Conservation (phyloP, 1,140 invertebrate genomes). For the Procambarus clarkii region DNA sequence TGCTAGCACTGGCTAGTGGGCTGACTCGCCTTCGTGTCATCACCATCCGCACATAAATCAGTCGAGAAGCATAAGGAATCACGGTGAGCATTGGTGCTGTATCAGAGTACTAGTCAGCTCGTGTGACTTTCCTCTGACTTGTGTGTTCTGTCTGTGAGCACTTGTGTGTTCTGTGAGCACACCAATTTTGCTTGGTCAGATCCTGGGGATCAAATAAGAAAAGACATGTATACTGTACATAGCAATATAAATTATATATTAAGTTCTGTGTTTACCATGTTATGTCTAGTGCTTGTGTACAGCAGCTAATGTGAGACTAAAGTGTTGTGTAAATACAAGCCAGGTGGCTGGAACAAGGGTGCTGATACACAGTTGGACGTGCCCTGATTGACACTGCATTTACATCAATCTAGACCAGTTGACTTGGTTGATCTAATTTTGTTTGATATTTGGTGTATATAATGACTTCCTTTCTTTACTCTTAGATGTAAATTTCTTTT, state of each 20-base stretch:
- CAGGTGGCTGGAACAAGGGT: conserved; percentile 33
- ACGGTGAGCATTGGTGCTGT: conserved; percentile 11
- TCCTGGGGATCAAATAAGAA: conserved; percentile 51
- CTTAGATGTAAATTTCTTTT: conserved; percentile 51
- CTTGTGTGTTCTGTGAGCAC: conserved; percentile 26
- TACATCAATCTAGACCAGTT: conserved; percentile 40
- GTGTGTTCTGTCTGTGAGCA: conserved; percentile 31
- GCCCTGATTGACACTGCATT: conserved; percentile 59
- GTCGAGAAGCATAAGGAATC: conserved; percentile 15
- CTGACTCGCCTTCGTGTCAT: neutral
- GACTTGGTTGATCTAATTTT: conserved; percentile 36
- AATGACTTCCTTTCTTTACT: conserved; percentile 34
- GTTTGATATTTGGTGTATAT: conserved; percentile 48
- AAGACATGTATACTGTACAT: conserved; percentile 69
- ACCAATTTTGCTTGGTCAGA: conserved; percentile 40
- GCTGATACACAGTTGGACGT: conserved; percentile 43
- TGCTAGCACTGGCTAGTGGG: neutral
- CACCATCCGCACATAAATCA: conserved; percentile 4
- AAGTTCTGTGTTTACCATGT: conserved; percentile 56
- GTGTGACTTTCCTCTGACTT: neutral
- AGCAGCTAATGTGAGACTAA: conserved; percentile 35
- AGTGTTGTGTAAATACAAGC: conserved; percentile 45
- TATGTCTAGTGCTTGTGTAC: conserved; percentile 55
- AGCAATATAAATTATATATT: conserved; percentile 53
- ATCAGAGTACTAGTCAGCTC: neutral